Evolutionary conservation across 2,113 vertebrate species (phyloP).

Genomic region (Microtus oregoni): DNA sequence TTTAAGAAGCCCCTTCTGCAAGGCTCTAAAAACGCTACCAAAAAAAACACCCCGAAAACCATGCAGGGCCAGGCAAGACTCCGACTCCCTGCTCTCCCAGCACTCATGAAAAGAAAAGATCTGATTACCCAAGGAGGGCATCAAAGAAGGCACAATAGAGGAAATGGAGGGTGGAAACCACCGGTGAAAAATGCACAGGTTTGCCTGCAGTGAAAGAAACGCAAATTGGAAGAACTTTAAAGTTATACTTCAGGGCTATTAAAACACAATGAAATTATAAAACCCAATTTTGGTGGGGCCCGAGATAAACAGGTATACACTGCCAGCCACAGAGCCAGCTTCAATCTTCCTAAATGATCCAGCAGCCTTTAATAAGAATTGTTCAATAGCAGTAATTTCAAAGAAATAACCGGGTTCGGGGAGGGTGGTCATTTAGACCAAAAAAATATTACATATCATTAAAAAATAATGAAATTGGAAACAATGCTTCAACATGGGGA

Average conservation of each 20-base stretch:
- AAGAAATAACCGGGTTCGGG: conserved; percentile 15
- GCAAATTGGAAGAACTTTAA: conserved; percentile 56
- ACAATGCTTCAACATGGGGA: conserved; percentile 43
- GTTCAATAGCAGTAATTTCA: conserved; percentile 44
- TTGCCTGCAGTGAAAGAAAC: conserved; percentile 41
- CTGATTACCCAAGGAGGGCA: neutral
- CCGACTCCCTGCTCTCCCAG: neutral
- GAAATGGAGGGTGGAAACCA: conserved; percentile 26
- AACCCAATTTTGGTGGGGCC: conserved; percentile 60
- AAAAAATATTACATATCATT: conserved; percentile 67
- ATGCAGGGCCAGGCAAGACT: neutral
- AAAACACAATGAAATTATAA: conserved; percentile 76
- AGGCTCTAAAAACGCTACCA: conserved; percentile 20
- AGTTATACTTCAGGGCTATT: conserved; percentile 66
- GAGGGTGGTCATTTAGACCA: conserved; percentile 59
- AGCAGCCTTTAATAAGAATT: conserved; percentile 60
- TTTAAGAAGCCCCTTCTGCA: conserved; percentile 4
- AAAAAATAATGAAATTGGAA: conserved; percentile 68
- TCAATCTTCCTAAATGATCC: conserved; percentile 58
- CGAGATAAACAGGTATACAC: conserved; percentile 64
- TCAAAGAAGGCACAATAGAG: neutral
- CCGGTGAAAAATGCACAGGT: neutral
- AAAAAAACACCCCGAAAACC: neutral
- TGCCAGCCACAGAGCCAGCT: conserved; percentile 40
- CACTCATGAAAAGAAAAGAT: conserved; percentile 22